Evolutionary conservation across 2,797 vertebrate species (phyloP).

Genomic region (Channallabes apus): DNA sequence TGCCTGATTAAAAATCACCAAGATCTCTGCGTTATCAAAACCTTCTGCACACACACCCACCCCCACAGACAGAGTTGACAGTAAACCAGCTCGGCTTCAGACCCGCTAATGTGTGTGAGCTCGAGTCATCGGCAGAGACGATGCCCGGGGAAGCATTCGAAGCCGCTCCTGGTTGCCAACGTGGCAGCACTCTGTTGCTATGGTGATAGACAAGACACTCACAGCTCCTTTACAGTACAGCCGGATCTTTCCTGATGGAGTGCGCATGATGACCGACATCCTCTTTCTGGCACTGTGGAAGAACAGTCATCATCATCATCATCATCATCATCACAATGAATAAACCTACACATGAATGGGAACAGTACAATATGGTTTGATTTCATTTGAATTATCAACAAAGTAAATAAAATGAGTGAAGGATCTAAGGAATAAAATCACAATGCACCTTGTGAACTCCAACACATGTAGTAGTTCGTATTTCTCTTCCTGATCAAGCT

Average conservation of each 20-base stretch:
- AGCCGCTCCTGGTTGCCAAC: constrained; percentile 50
- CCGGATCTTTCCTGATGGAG: constrained; percentile 92
- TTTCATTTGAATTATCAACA: neutral
- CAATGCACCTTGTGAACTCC: constrained; percentile 88
- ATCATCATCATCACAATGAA: neutral
- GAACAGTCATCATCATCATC: too few relatives aligned
- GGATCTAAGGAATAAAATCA: neutral
- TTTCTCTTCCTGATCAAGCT: constrained; percentile 88
- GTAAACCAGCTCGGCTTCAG: neutral
- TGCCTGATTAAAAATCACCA: too few relatives aligned
- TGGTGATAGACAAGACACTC: constrained; percentile 71
- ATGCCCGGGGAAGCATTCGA: constrained; percentile 9
- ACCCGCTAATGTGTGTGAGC: neutral
- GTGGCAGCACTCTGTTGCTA: constrained; percentile 56
- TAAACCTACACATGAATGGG: neutral
- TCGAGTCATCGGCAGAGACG: neutral
- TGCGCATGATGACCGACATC: constrained; percentile 99
- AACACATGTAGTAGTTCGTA: constrained; percentile 94
- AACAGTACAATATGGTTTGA: neutral
- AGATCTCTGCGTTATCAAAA: too few relatives aligned
- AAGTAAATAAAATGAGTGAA: neutral
- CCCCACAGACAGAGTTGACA: too few relatives aligned
- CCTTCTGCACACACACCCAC: neutral
- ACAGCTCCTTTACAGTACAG: constrained; percentile 99
- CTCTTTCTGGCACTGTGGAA: constrained; percentile 86